These are phyloP conservation scores for Melieria crassipennis DNA, from an alignment of 2,888 invertebrate species.

Conservation along the genomic window DNA sequence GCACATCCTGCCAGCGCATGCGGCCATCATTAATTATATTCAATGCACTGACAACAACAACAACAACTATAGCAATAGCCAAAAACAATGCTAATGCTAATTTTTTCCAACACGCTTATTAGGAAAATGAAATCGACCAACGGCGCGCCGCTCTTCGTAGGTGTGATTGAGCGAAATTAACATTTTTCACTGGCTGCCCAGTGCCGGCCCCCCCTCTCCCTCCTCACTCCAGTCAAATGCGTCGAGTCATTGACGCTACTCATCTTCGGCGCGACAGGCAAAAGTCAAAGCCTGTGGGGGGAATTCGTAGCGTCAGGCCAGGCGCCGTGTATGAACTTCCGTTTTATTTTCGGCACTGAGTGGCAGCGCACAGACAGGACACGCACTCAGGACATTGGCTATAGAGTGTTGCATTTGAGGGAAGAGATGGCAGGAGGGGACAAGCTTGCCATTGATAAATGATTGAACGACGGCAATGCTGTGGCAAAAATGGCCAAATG, in stretches of 20 bases:
- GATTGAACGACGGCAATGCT: conserved; percentile 37
- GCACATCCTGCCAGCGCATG: conserved; percentile 21
- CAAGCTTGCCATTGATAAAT: conserved; percentile 37
- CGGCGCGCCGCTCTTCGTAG: conserved; percentile 19
- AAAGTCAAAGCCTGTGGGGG: conserved; percentile 27
- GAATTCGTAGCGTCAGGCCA: not conserved
- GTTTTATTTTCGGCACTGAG: not conserved
- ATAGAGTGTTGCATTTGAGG: not conserved
- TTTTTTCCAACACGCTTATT: conserved; percentile 1
- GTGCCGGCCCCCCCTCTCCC: too few relatives aligned
- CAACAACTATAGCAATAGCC: conserved; percentile 5
- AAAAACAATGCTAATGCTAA: conserved; percentile 22
- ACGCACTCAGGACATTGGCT: not conserved
- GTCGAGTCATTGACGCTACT: too few relatives aligned
- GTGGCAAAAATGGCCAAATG: not conserved
- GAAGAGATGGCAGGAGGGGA: not conserved
- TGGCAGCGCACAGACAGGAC: not conserved
- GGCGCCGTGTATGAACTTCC: conserved; percentile 10
- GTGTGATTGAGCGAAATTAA: conserved; percentile 39
- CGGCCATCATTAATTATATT: conserved; percentile 38
- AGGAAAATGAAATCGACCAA: too few relatives aligned
- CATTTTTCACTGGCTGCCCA: conserved; percentile 21
- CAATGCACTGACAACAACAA: conserved; percentile 18
- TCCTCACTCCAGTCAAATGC: too few relatives aligned
- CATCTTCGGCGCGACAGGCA: conserved; percentile 4